phyloP scores from a whole-genome alignment of 2,113 vertebrate species.

The Danio rerio region GRCz12tu NC_133196.1:42146001-42146500 shows the following conservation, averaged over 20 bases:
- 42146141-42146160: neutral
- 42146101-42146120: conserved; percentile 3
- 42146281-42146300: too few relatives aligned
- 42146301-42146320: too few relatives aligned
- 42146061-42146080: neutral
- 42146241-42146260: neutral
- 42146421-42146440: too few relatives aligned
- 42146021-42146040: neutral
- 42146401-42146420: too few relatives aligned
- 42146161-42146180: conserved; percentile 1
- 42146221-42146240: conserved; percentile 29
- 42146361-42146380: too few relatives aligned
- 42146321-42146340: too few relatives aligned
- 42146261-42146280: too few relatives aligned
- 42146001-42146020: conserved; percentile 33
- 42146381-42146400: too few relatives aligned
- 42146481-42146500: too few relatives aligned
- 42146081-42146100: neutral
- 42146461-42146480: too few relatives aligned
- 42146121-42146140: conserved; percentile 28
- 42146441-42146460: too few relatives aligned
- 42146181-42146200: conserved; percentile 20
- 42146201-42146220: conserved; percentile 21
- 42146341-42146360: too few relatives aligned
- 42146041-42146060: conserved; percentile 1